Evolutionary conservation across 2,888 invertebrate genomes (phyloP).

Genomic region (Limnephilus lunatus): DNA sequence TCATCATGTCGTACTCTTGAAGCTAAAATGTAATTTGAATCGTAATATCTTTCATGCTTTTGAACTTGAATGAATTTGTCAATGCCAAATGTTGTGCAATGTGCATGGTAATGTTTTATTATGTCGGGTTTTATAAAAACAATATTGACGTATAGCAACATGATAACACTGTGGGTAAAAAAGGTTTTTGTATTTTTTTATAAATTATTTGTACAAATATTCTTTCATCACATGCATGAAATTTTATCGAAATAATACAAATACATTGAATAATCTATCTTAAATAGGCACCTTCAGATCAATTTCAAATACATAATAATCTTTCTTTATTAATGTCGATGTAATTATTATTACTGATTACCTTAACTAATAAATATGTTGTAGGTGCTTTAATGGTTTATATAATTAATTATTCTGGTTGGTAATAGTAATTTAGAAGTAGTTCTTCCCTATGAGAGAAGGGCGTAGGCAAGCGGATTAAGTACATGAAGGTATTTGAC

Average conservation of each 20-base stretch:
- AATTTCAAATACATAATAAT: constrained; percentile 18
- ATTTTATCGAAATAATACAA: constrained; percentile 20
- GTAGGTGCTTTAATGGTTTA: neutral
- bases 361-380: constrained; percentile 7
- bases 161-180: neutral
- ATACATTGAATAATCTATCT: constrained; percentile 6
- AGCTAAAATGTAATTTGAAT: neutral
- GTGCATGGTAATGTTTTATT: neutral
- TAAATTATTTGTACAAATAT: constrained; percentile 47
- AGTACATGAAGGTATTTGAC: constrained; percentile 24
- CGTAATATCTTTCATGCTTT: neutral
- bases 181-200: constrained; percentile 17
- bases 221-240: constrained; percentile 15
- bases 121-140: neutral
- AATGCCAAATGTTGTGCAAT: neutral
- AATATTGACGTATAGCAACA: neutral
- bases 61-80: constrained; percentile 6
- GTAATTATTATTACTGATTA: neutral
- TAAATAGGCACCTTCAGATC: neutral
- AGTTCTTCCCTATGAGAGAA: neutral
- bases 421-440: neutral
- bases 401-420: neutral
- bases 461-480: constrained; percentile 6
- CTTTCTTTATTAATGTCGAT: constrained; percentile 17
- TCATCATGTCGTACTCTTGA: neutral